Evolutionary conservation across 1,140 invertebrate species (phyloP).

Genomic region (Triops cancriformis): DNA sequence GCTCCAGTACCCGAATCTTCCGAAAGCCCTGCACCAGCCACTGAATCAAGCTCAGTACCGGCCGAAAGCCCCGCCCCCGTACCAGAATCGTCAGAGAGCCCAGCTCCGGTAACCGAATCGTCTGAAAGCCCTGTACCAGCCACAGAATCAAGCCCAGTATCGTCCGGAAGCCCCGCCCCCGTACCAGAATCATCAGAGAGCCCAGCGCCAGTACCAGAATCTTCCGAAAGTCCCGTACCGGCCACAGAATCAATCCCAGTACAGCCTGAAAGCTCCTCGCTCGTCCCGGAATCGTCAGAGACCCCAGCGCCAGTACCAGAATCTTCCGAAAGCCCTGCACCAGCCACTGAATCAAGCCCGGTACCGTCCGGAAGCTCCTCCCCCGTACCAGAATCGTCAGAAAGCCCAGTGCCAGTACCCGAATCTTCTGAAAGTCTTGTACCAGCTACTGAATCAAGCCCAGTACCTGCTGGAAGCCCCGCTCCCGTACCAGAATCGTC

Average conservation of each 20-base stretch:
- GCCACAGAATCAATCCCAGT: slow-evolving; percentile 15
- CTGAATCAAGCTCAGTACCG: neutral
- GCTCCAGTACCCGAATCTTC: neutral
- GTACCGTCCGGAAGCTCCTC: neutral
- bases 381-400: neutral
- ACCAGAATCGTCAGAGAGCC: neutral
- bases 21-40: neutral
- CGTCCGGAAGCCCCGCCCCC: too few relatives aligned
- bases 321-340: neutral
- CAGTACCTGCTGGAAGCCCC: too few relatives aligned
- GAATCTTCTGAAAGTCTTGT: neutral
- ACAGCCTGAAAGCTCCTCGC: too few relatives aligned
- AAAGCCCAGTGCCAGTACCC: neutral
- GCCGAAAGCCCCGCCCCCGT: neutral
- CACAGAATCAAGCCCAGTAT: neutral
- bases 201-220: neutral
- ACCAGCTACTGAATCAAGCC: neutral
- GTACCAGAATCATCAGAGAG: neutral
- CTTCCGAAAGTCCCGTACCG: too few relatives aligned
- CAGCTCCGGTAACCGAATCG: neutral
- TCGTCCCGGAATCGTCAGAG: too few relatives aligned
- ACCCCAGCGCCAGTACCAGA: neutral
- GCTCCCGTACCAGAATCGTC: neutral
- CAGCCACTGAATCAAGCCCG: neutral
- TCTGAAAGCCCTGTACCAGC: neutral